phyloP scores from a whole-genome alignment of 2,113 vertebrate species.

The Anhinga anhinga region DNA sequence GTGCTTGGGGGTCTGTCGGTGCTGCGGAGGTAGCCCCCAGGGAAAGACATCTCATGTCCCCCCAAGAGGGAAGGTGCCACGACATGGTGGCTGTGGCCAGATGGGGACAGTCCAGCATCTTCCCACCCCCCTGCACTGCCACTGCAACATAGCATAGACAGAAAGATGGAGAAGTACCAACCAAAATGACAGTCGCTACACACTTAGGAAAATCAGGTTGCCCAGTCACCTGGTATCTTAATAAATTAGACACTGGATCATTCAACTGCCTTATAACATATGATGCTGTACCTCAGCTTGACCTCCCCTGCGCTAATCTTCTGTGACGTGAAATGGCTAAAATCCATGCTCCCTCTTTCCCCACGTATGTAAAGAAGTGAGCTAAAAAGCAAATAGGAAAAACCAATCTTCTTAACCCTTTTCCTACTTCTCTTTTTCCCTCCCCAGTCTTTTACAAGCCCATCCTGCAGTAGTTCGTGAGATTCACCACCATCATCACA shows the following conservation, averaged over 20 bases:
- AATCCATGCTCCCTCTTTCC: background rate
- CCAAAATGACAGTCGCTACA: background rate
- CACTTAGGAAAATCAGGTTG: background rate
- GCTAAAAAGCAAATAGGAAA: background rate
- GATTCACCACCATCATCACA: background rate
- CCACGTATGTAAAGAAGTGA: background rate
- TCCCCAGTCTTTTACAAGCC: background rate
- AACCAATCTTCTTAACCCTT: background rate
- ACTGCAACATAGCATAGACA: background rate
- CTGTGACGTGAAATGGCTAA: background rate
- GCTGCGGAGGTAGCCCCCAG: background rate
- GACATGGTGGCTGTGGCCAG: fast-evolving
- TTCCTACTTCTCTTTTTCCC: background rate
- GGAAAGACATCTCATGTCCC: background rate
- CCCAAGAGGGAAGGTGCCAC: background rate
- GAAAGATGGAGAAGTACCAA: background rate
- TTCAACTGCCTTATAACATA: background rate
- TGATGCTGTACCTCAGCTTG: background rate
- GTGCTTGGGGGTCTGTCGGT: fast-evolving
- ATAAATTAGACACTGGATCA: background rate
- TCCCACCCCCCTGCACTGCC: background rate
- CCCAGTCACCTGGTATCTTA: background rate
- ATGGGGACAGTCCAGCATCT: background rate
- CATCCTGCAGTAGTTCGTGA: background rate
- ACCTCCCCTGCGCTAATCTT: background rate